Conservation (phyloP, 2,797 vertebrate species). For the Myioborus melanocephalus region DNA sequence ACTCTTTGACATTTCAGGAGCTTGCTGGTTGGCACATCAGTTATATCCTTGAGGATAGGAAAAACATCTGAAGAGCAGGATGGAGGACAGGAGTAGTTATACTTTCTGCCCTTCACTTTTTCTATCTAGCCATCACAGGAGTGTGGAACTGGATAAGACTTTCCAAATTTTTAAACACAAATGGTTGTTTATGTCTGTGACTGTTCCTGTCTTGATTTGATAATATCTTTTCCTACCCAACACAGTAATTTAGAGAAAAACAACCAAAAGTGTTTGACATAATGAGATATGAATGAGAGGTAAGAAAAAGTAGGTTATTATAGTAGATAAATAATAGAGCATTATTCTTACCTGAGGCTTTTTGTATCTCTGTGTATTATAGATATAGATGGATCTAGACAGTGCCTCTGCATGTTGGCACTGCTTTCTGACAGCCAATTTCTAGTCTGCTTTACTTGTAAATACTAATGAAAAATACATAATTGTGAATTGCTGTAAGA, state of each 20-base stretch:
- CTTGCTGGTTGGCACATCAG: not conserved
- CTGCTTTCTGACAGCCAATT: not conserved
- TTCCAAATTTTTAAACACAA: not conserved
- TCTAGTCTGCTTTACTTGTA: constrained; percentile 5
- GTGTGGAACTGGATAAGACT: not conserved
- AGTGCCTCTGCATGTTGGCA: not conserved
- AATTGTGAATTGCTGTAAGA: not conserved
- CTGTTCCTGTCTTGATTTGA: not conserved
- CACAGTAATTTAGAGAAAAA: not conserved
- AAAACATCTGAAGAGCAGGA: not conserved
- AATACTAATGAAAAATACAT: not conserved
- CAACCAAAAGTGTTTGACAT: not conserved
- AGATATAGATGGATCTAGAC: not conserved
- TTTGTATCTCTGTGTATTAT: not conserved
- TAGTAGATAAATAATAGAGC: not conserved
- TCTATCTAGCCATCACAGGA: not conserved
- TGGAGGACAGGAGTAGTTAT: not conserved
- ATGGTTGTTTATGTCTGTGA: not conserved
- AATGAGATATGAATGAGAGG: not conserved
- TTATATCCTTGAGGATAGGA: not conserved
- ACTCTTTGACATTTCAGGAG: not conserved
- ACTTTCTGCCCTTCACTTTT: not conserved
- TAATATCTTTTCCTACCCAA: not conserved
- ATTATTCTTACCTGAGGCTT: not conserved
- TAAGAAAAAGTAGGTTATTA: not conserved